Evolutionary conservation across 2,888 invertebrate species (phyloP), one percentile per base, ranked within the genome.

Genomic region (Ectobius pallidus): DNA sequence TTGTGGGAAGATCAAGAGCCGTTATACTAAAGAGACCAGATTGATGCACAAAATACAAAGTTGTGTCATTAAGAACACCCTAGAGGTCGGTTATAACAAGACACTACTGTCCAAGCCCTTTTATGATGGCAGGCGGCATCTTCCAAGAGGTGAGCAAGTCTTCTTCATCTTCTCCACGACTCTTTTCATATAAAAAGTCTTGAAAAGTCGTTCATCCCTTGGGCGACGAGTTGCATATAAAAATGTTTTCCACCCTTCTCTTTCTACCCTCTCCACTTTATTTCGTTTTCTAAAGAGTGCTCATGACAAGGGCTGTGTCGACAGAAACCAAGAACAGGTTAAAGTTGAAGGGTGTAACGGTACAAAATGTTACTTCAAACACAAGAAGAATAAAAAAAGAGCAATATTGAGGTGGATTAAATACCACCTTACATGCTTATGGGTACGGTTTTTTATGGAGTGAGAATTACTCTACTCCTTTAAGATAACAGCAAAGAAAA

Each of bases 191-290:
- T n/a, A 58, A 58, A 30, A 30, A 58, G n/a, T 14, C 58, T 58
- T 58, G 58, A 58, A 58, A 58, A 58, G 58, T 58, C 58, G 58
- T 58, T 58, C 30, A 58, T 58, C 58, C 58, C 32, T 58, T 16
- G 7, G 27, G 58, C 58, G 30, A 58, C 58, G 58, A 58, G 58
- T 58, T 58, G 58, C 58, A 58, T 58, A 58, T 58, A 58, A 58
- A 58, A 32, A 58, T 58, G 30, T 58, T 58, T 58, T 58, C 58
- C 58, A n/a, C 58, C 32, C 27, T 58, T 58, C 58, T 58, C n/a
- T 58, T 34, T 32, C 32, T 3, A 14, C 58, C 32, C 30, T n/a
- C 58, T 58, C 58, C 14, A 16, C 30, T 58, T 58, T 27, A 58
- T 30, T 58, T 58, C 58, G 58, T 58, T 58, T 58, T 30, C 58